Percentiles rank a stretch among this genome's conserved stretches.
These are phyloP conservation scores for Gopherus evgoodei DNA, from an alignment of 2,113 vertebrate species.

Conservation along the genomic window DNA sequence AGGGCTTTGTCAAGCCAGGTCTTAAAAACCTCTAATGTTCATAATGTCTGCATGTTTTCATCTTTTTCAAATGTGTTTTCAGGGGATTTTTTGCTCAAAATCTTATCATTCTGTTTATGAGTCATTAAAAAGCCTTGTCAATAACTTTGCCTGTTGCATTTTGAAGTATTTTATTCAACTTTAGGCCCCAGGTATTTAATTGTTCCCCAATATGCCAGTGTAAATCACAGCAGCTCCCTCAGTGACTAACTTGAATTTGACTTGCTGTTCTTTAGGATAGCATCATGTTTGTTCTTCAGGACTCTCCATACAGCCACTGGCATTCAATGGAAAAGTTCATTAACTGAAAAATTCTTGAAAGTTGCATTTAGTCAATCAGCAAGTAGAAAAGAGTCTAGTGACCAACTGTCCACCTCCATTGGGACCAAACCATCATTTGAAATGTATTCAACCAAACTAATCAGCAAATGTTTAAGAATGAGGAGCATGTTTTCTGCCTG, in stretches of 20 bases:
- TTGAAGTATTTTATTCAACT: too few relatives aligned
- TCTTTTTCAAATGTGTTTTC: too few relatives aligned
- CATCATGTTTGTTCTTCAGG: background rate
- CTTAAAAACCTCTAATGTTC: too few relatives aligned
- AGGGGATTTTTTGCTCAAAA: too few relatives aligned
- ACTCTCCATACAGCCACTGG: background rate
- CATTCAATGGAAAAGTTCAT: background rate
- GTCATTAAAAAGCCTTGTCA: too few relatives aligned
- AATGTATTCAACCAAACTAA: background rate
- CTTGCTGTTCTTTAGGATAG: background rate
- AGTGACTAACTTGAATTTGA: background rate
- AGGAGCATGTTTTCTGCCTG: background rate
- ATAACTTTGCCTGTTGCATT: too few relatives aligned
- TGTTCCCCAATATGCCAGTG: too few relatives aligned
- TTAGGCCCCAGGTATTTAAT: too few relatives aligned
- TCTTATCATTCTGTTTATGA: too few relatives aligned
- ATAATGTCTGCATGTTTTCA: too few relatives aligned
- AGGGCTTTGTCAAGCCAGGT: too few relatives aligned
- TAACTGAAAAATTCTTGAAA: background rate
- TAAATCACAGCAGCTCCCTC: background rate
- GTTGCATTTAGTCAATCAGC: background rate
- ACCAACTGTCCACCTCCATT: background rate
- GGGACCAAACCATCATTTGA: background rate
- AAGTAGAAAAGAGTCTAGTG: background rate
- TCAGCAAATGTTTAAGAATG: background rate